Percentiles rank a stretch among this genome's conserved stretches.
These are phyloP conservation scores for Orchestia grillus DNA, from an alignment of 1,140 invertebrate species.

Conservation along the genomic window DNA sequence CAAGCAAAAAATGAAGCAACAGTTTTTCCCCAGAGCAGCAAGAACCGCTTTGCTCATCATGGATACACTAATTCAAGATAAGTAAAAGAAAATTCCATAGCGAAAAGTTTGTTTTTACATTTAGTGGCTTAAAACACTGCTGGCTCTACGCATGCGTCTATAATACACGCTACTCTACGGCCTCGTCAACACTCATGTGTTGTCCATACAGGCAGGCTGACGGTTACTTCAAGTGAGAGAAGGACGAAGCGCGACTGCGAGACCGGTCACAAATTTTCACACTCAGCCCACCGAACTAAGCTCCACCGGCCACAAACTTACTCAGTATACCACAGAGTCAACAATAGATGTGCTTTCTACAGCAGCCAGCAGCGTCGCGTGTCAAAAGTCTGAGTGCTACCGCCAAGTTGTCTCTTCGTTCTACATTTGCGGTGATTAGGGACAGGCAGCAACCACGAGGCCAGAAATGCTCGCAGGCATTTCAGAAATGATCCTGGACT, in stretches of 20 bases:
- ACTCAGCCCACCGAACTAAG: no score
- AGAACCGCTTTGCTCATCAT: no score
- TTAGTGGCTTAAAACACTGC: neutral
- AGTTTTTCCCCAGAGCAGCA: no score
- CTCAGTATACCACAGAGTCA: neutral
- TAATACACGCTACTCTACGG: neutral
- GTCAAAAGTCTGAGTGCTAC: neutral
- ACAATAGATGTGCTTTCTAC: neutral
- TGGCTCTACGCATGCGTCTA: neutral
- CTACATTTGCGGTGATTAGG: neutral
- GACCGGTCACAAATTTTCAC: neutral
- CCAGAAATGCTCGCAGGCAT: neutral
- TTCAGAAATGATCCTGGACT: no score
- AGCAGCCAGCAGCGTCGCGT: neutral
- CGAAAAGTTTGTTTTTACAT: neutral
- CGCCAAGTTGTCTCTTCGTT: neutral
- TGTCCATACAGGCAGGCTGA: neutral
- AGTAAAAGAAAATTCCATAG: neutral
- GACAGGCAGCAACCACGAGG: neutral
- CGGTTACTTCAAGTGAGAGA: neutral
- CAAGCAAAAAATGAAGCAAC: no score
- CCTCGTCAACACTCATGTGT: neutral
- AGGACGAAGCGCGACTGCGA: neutral
- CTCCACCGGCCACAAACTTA: slow-evolving; percentile 14
- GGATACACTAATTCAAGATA: neutral